Conservation (phyloP, 2,113 vertebrate species). For the Tachysurus fulvidraco region DNA sequence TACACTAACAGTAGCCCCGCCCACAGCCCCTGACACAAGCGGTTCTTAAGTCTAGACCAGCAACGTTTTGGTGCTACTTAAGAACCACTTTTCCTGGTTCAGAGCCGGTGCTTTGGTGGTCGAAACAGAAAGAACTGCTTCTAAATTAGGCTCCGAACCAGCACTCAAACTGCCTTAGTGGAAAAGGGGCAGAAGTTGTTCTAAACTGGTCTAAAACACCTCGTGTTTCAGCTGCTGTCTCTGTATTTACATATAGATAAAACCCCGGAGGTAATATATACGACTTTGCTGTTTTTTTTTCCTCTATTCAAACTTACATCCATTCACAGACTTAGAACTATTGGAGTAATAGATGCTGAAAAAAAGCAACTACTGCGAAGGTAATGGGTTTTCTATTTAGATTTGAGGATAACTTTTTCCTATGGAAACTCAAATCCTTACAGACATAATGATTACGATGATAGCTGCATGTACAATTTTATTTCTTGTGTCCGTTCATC, state of each 20-base stretch:
- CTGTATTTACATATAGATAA: conserved; percentile 19
- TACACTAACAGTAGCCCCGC: too few species aligned
- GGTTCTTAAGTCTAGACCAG: too few species aligned
- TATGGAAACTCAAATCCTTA: neutral
- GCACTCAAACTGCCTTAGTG: too few species aligned
- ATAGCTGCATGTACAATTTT: neutral
- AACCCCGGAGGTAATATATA: neutral
- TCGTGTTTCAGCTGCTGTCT: neutral
- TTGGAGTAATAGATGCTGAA: neutral
- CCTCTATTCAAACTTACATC: neutral
- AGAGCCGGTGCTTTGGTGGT: too few species aligned
- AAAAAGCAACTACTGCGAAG: neutral
- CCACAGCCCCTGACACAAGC: too few species aligned
- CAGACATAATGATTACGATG: neutral
- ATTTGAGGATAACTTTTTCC: neutral
- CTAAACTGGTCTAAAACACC: neutral
- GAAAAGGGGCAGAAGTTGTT: too few species aligned
- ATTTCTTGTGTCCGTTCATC: neutral
- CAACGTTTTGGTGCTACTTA: too few species aligned
- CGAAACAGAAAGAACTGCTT: too few species aligned
- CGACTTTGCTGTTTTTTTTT: neutral
- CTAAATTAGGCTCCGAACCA: too few species aligned
- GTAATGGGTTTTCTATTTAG: neutral
- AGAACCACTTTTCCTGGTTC: too few species aligned
- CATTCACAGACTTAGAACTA: neutral